Evolutionary conservation across 2,113 vertebrate species (phyloP), one percentile per base, ranked within the genome.

Genomic region (Bos javanicus): DNA sequence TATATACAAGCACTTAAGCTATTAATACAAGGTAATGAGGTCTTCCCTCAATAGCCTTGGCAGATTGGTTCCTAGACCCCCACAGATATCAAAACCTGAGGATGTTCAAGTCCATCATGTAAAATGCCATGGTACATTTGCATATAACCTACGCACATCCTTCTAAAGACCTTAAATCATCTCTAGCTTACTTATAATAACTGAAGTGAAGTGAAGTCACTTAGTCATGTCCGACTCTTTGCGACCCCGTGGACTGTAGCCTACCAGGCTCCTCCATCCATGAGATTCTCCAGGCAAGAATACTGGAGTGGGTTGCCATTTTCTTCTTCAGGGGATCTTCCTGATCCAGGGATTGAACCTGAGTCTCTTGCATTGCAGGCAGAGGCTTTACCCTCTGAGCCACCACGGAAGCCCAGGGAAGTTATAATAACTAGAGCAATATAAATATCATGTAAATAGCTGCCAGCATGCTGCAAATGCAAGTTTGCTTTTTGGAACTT

Each of bases 11-110:
- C 50, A 89, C 52, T 76, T 71, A 56, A 11, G 21, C 46, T 54
- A 81, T 76, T 76, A 76, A 43, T 43, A 43, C 36, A 96, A 87
- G 56, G 74, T 87, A 30, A 54, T 62, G 76, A 19, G 21, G 50
- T 54, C 12, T 54, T 82, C 33, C 80, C 50, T 82, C 80, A 56
- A 25, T 9, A 83, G 21, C 52, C n/a, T 26, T n/a, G 3, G 52
- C 0, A 8, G 33, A 36, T 26, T 56, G 21, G 52, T 83, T 56
- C 81, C 81, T 26, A n/a, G 21, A 83, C 52, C 21, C 50, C 33
- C 81, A 15, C 3, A 56, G n/a, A 83, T 36, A 36, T 25, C 33
- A 36, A 33, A 56, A 56, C 12, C 81, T 1, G 8, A 83, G 52
- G 19, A 56, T 56, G 52, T 26, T 83, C 81, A 83, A 56, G 13